These are phyloP conservation scores for Pelobates fuscus DNA, from an alignment of 2,113 vertebrate genomes.

Conservation along the genomic window DNA sequence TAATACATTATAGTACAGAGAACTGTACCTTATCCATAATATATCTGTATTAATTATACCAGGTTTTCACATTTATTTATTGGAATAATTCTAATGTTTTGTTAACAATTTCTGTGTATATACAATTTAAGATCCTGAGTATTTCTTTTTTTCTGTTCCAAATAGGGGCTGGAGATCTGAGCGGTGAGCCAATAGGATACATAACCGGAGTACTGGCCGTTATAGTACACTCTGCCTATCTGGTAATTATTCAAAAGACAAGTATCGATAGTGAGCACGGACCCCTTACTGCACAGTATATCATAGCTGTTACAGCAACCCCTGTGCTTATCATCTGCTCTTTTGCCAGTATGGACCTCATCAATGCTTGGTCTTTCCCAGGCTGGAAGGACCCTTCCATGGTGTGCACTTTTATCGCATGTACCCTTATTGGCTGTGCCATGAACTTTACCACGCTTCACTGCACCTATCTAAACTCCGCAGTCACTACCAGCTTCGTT, in stretches of 20 bases:
- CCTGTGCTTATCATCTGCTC: conserved; percentile 86
- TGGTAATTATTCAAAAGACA: conserved; percentile 95
- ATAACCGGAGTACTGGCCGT: conserved; percentile 90
- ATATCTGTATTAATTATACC: too few relatives aligned
- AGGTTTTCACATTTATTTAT: too few relatives aligned
- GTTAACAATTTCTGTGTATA: too few relatives aligned
- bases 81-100: too few relatives aligned
- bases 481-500: conserved; percentile 98
- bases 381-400: conserved; percentile 88
- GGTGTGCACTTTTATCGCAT: conserved; percentile 81
- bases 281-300: conserved; percentile 93
- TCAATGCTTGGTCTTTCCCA: conserved; percentile 88
- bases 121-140: background rate
- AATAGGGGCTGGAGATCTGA: conserved; percentile 94
- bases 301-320: conserved; percentile 86
- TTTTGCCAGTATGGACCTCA: conserved; percentile 86
- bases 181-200: conserved; percentile 88
- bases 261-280: conserved; percentile 86
- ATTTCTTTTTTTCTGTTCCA: conserved; percentile 11
- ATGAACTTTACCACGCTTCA: conserved; percentile 99
- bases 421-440: conserved; percentile 90
- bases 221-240: conserved; percentile 90
- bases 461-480: conserved; percentile 97
- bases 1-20: too few relatives aligned
- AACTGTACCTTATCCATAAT: too few relatives aligned